phyloP scores from a whole-genome alignment of 2,797 vertebrate species.

The Calcarius lapponicus region DNA sequence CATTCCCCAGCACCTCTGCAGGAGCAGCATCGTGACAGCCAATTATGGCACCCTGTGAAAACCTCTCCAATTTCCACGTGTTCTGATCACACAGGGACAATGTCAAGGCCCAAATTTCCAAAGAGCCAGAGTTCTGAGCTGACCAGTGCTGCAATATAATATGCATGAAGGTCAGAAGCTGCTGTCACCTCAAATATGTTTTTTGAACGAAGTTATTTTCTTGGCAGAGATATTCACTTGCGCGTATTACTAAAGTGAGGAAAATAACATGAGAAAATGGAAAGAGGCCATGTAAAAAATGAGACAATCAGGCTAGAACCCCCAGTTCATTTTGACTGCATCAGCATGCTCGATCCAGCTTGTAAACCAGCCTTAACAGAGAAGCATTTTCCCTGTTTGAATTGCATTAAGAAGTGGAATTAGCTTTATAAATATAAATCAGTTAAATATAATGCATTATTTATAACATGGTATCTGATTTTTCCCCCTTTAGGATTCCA shows the following conservation, averaged over 20 bases:
- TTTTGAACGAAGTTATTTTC: constrained; percentile 34
- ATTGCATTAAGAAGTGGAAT: constrained; percentile 46
- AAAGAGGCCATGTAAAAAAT: constrained; percentile 14
- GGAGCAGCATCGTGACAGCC: neutral
- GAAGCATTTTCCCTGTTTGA: constrained; percentile 39
- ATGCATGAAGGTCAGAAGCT: constrained; percentile 52
- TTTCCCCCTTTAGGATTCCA: constrained; percentile 42
- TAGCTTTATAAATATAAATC: constrained; percentile 66
- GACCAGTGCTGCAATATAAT: constrained; percentile 19
- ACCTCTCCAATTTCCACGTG: neutral
- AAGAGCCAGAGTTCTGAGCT: constrained; percentile 1
- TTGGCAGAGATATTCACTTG: neutral
- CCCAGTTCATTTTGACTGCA: neutral
- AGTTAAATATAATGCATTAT: constrained; percentile 66
- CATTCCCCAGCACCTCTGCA: neutral
- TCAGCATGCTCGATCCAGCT: neutral
- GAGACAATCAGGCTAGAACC: neutral
- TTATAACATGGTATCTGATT: constrained; percentile 45
- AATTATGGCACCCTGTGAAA: neutral
- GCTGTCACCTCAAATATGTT: constrained; percentile 18
- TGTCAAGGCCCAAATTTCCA: constrained; percentile 35
- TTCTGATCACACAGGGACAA: neutral
- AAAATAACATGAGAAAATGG: constrained; percentile 8
- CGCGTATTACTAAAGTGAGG: neutral
- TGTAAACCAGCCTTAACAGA: neutral